Evolutionary conservation across 2,797 vertebrate species (phyloP), one percentile per base, ranked within the genome.

Genomic region (Adrianichthys oophorus): DNA sequence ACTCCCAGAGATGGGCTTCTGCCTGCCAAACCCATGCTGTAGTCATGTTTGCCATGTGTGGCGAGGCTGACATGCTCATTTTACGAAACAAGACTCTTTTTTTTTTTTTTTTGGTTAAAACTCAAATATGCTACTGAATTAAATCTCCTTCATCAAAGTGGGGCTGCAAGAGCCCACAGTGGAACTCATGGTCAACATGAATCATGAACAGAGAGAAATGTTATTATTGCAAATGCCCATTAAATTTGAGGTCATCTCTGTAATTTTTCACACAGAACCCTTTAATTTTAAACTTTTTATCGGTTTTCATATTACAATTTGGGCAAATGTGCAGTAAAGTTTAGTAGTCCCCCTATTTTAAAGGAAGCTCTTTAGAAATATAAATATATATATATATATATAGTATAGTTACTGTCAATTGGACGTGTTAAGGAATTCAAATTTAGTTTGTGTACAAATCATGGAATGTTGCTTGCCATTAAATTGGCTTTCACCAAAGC

Each of bases 1-100:
- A 88, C 87, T 92, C 86, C 87, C 88, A 92, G 90, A 90, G 88
- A 90, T 52, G 80, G 78, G 85, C 75, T 75, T 81, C 64, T 78
- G 74, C 41, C 86, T 91, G 91, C 91, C 91, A 92, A 92, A 82
- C 79, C 84, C 79, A 21, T 51, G 66, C 84, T 87, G 72, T 88
- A 65, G 79, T n/a, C 71, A 69, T 65, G 61, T 78, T 72, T 85
- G 80, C 85, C 83, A 84, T 89, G 86, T 84, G 85, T 90, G 85
- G 85, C 81, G 83, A 76, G 65, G 77, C 85, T 69, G 78, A 85
- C 84, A 90, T 79, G 77, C 79, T 87, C 79, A 74, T 79, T 86
- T 78, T 77, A 84, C 80, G 68, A 82, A 84, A 84, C 76, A 68
- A 74, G 58, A 21, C 23, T 63, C 63, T 54, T 70, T 74, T 8